Percentiles rank a stretch among this genome's conserved stretches.
These are phyloP conservation scores for Gonatopus flavifemur DNA, from an alignment of 1,140 invertebrate species.

Conservation along the genomic window DNA sequence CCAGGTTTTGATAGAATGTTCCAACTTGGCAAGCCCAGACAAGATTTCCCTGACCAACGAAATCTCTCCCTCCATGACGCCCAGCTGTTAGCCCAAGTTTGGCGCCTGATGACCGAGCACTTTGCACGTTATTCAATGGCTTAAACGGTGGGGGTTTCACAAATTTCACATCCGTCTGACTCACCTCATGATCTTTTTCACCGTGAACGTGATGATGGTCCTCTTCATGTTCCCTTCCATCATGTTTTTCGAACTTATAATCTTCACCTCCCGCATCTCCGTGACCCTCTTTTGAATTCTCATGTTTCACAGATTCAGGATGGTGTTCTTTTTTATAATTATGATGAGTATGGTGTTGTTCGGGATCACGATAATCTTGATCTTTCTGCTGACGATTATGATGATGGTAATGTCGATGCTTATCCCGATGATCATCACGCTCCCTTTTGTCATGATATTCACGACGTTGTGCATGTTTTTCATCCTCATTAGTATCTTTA, in stretches of 20 bases:
- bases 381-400: background rate
- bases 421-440: background rate
- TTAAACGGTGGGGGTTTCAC: no score
- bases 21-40: no score
- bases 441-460: background rate
- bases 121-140: no score
- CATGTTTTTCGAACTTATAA: constrained; percentile 39
- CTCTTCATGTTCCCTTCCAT: constrained; percentile 35
- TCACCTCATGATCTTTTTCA: constrained; percentile 48
- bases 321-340: constrained; percentile 13
- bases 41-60: no score
- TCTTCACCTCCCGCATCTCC: constrained; percentile 1
- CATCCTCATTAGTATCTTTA: constrained; percentile 13
- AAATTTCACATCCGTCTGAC: no score
- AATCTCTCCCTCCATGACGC: no score
- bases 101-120: no score
- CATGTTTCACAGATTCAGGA: constrained; percentile 13
- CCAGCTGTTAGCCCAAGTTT: no score
- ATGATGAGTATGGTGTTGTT: background rate
- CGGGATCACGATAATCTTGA: background rate
- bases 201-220: constrained; percentile 37
- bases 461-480: constrained; percentile 3
- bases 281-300: background rate
- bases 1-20: no score
- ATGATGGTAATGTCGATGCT: background rate